phyloP scores from a whole-genome alignment of 2,888 invertebrate species.

The Cosmia trapezina region DNA sequence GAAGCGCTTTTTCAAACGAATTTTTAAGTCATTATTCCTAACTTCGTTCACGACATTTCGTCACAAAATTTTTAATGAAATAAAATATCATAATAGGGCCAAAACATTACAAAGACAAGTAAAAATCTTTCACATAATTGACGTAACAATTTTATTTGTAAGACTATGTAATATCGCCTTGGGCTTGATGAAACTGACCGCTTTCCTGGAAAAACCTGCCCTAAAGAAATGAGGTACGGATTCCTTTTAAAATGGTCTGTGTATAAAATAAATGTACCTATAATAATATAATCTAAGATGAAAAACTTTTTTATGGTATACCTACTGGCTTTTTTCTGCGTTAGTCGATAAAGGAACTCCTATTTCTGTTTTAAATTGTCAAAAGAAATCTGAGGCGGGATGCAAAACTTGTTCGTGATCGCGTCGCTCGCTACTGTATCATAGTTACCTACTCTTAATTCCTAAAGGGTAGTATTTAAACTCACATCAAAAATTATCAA shows the following conservation, averaged over 20 bases:
- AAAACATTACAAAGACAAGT: conserved; percentile 32
- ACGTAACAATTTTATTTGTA: conserved; percentile 43
- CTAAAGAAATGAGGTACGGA: conserved; percentile 11
- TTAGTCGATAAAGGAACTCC: too few relatives aligned
- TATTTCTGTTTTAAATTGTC: too few relatives aligned
- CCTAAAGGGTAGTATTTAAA: too few relatives aligned
- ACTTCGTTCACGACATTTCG: conserved; percentile 10
- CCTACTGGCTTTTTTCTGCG: background rate
- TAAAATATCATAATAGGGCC: conserved; percentile 25
- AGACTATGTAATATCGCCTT: conserved; percentile 33
- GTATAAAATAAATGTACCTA: conserved; percentile 41
- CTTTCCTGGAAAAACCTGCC: conserved; percentile 24
- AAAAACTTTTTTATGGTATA: conserved; percentile 37
- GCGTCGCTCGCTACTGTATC: too few relatives aligned
- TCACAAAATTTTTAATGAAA: conserved; percentile 42
- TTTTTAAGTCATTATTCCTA: background rate
- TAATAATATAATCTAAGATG: background rate
- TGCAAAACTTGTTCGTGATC: too few relatives aligned
- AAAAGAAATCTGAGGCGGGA: too few relatives aligned
- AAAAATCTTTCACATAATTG: conserved; percentile 37
- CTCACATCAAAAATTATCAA: too few relatives aligned
- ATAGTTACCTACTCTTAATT: too few relatives aligned
- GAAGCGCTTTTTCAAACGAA: background rate
- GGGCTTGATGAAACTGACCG: conserved; percentile 31
- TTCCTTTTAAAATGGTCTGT: conserved; percentile 24